Conservation (phyloP, 2,113 vertebrate genomes). For the Rafetus swinhoei region DNA sequence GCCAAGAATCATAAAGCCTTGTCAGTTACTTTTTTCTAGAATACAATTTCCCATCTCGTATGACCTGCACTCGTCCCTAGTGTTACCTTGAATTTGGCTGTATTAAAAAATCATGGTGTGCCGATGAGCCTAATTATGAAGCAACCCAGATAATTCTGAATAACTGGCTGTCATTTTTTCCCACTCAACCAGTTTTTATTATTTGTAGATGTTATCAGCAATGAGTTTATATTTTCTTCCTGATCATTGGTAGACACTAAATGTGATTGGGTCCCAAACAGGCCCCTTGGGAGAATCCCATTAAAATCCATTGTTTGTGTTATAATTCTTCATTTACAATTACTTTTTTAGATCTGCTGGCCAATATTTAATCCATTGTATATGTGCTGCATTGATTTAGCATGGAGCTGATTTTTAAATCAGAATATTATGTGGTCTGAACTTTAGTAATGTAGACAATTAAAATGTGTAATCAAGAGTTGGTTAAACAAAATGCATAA, state of each 20-base stretch:
- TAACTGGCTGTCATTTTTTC: neutral
- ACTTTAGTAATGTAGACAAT: neutral
- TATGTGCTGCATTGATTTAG: neutral
- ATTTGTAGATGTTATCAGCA: neutral
- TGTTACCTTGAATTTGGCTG: neutral
- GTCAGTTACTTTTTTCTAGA: neutral
- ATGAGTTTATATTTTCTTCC: neutral
- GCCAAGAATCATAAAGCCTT: neutral
- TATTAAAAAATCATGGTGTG: neutral
- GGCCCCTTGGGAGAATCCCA: neutral
- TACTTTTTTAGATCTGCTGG: neutral
- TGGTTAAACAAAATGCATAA: neutral
- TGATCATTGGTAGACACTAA: neutral
- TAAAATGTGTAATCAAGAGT: neutral
- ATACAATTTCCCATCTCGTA: neutral
- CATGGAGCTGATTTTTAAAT: neutral
- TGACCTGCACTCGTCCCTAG: neutral
- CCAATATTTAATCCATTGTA: neutral
- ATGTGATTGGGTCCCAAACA: neutral
- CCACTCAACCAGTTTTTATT: neutral
- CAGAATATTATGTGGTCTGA: neutral
- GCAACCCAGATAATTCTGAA: neutral
- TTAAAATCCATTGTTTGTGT: neutral
- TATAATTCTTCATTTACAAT: neutral
- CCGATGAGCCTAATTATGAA: neutral